phyloP scores from a whole-genome alignment of 1,140 invertebrate species.

The Drosophila mauritiana region DNA sequence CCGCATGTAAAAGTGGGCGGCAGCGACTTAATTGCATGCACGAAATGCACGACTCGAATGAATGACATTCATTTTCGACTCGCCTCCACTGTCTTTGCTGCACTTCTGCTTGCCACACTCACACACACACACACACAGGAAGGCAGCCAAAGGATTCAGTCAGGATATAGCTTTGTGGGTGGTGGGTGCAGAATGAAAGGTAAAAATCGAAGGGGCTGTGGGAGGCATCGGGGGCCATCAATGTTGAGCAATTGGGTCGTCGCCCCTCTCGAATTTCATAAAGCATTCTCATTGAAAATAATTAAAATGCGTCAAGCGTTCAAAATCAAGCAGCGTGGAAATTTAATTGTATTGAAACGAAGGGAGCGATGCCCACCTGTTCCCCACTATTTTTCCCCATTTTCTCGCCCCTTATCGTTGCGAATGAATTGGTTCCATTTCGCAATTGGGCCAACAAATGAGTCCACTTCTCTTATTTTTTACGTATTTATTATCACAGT shows the following conservation, averaged over 20 bases:
- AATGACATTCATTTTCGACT: slow-evolving; percentile 77
- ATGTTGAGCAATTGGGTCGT: slow-evolving; percentile 53
- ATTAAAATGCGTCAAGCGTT: slow-evolving; percentile 80
- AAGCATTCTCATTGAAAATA: slow-evolving; percentile 78
- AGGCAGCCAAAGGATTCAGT: slow-evolving; percentile 52
- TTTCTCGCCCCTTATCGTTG: slow-evolving; percentile 9
- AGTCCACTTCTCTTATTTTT: slow-evolving; percentile 30
- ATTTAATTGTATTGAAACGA: slow-evolving; percentile 77
- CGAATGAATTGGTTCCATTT: slow-evolving; percentile 49
- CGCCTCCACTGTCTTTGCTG: slow-evolving; percentile 49
- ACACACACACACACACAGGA: slow-evolving; percentile 13
- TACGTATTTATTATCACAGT: slow-evolving; percentile 12
- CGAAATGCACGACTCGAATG: slow-evolving; percentile 55
- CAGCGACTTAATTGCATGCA: slow-evolving; percentile 72
- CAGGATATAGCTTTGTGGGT: slow-evolving; percentile 36
- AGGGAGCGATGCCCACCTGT: slow-evolving; percentile 17
- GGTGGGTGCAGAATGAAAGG: background rate
- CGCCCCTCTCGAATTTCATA: slow-evolving; percentile 70
- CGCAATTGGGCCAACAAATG: slow-evolving; percentile 53
- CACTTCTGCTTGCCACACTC: slow-evolving; percentile 66
- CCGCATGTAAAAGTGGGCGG: slow-evolving; percentile 4
- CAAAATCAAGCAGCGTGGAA: slow-evolving; percentile 81
- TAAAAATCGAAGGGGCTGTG: background rate
- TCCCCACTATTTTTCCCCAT: slow-evolving; percentile 7
- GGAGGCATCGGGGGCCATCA: slow-evolving; percentile 13